Evolutionary conservation across 2,797 vertebrate genomes (phyloP).

Genomic region (Cephalopachus bancanus): DNA sequence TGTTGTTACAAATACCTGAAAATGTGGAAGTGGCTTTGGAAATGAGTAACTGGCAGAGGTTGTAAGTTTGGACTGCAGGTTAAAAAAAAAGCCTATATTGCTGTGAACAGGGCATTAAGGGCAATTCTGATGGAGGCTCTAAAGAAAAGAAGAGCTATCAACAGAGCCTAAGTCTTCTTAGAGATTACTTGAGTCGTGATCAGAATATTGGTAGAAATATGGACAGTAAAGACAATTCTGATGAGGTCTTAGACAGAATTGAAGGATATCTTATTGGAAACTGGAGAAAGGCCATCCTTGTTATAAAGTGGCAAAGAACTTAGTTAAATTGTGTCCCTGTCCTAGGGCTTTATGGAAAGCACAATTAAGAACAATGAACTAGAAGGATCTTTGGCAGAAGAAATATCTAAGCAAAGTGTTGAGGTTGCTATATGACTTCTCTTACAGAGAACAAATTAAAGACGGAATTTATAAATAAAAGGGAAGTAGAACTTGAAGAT

Average conservation of each 20-base stretch:
- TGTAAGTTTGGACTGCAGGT: neutral
- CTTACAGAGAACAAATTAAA: constrained; percentile 47
- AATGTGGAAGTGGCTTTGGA: neutral
- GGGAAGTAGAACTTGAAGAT: neutral
- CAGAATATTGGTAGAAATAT: neutral
- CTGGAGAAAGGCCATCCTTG: neutral
- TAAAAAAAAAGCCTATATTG: neutral
- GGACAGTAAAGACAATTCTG: neutral
- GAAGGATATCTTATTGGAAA: neutral
- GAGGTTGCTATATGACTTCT: neutral
- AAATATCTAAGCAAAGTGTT: neutral
- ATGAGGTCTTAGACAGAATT: neutral
- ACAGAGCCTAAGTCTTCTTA: neutral
- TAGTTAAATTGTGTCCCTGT: neutral
- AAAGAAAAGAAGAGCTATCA: neutral
- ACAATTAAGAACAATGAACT: neutral
- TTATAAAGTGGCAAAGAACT: neutral
- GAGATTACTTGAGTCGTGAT: neutral
- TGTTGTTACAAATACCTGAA: neutral
- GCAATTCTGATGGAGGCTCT: neutral
- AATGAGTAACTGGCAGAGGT: neutral
- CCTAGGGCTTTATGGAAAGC: neutral
- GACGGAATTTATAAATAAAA: constrained; percentile 39
- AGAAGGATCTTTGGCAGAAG: neutral
- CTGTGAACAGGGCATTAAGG: neutral